A percentile compares a stretch with the other conserved stretches of the same genome.
These are phyloP conservation scores for Choloepus hoffmanni DNA, from an alignment of 2,113 vertebrate species.

Conservation along the genomic window DNA sequence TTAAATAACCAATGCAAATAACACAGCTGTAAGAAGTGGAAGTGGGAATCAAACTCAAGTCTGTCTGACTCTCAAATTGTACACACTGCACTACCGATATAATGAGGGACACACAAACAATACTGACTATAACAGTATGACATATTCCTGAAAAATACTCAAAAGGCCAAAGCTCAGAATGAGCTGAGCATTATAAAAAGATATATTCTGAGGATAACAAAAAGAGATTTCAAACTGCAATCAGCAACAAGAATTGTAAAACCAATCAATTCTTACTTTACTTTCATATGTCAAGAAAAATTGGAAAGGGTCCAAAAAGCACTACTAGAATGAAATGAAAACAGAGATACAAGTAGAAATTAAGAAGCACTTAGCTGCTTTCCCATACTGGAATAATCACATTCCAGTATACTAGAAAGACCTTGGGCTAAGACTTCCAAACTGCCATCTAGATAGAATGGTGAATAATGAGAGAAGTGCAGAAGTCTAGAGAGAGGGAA, in stretches of 20 bases:
- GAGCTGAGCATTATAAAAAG: background rate
- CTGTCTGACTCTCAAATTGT: background rate
- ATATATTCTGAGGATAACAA: conserved; percentile 21
- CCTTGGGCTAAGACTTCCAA: conserved; percentile 62
- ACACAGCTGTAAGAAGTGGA: background rate
- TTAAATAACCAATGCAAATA: conserved; percentile 57
- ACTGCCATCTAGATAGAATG: conserved; percentile 67
- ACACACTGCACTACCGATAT: background rate
- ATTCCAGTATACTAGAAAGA: conserved; percentile 63
- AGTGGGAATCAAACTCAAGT: conserved; percentile 22
- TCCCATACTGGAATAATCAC: conserved; percentile 47
- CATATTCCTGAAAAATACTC: conserved; percentile 26
- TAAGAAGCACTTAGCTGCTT: conserved; percentile 11
- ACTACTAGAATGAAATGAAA: conserved; percentile 52
- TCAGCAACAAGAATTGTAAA: conserved; percentile 28
- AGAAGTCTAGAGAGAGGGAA: conserved; percentile 38
- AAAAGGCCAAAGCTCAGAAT: conserved; percentile 41
- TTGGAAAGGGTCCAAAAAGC: conserved; percentile 6
- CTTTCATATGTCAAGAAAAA: conserved; percentile 52
- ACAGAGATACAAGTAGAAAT: conserved; percentile 51
- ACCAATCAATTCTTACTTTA: conserved; percentile 32
- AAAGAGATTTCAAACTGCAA: conserved; percentile 33
- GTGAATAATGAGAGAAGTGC: conserved; percentile 52
- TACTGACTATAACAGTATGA: background rate
- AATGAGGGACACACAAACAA: conserved; percentile 31